These are phyloP conservation scores for Calyptommatus sinebrachiatus DNA, from an alignment of 2,113 vertebrate genomes.

Conservation along the genomic window DNA sequence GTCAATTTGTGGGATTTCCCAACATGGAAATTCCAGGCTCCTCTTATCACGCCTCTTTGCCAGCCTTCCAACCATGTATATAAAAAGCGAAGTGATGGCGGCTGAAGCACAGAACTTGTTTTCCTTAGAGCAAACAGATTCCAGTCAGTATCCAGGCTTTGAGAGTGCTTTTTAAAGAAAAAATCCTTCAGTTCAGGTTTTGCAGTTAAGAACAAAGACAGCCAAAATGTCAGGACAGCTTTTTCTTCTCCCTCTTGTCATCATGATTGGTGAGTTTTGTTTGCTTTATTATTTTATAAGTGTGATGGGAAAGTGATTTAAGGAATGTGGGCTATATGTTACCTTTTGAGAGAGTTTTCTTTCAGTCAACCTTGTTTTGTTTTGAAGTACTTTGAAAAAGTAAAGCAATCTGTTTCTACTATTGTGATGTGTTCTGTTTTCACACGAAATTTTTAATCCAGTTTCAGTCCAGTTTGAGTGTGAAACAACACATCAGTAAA, in stretches of 20 bases:
- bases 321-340: neutral
- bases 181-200: neutral
- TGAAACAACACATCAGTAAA: too few relatives aligned
- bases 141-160: neutral
- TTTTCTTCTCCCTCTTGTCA: neutral
- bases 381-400: neutral
- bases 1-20: slow-evolving; percentile 33
- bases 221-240: slow-evolving; percentile 38
- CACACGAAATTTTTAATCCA: too few relatives aligned
- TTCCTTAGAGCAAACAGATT: neutral
- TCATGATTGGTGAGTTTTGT: slow-evolving; percentile 53
- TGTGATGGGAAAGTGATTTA: neutral
- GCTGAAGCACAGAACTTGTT: fast-evolving
- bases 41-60: neutral
- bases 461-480: too few relatives aligned
- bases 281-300: neutral
- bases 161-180: neutral
- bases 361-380: neutral
- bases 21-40: slow-evolving; percentile 35
- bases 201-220: neutral
- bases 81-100: slow-evolving; percentile 31
- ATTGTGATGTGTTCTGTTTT: too few relatives aligned
- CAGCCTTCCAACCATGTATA: slow-evolving; percentile 7
- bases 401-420: neutral
- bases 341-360: neutral